phyloP scores from a whole-genome alignment of 2,888 invertebrate species.

The Lordiphosa andalusiaca region DNA sequence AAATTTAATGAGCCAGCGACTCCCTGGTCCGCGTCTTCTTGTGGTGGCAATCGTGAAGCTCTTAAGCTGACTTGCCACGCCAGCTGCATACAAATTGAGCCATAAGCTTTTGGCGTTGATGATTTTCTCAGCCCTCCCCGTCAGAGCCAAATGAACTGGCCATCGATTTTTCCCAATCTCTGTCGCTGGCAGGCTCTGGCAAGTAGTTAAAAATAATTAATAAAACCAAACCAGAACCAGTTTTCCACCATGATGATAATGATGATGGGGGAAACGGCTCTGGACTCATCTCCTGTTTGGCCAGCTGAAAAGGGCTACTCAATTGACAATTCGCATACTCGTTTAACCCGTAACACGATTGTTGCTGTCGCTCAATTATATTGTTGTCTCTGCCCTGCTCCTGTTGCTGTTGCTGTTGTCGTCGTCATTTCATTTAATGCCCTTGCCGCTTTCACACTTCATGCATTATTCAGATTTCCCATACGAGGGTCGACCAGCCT shows the following conservation, averaged over 20 bases:
- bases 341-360: conserved; percentile 65
- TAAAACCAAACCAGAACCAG: conserved; percentile 60
- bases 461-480: conserved; percentile 74
- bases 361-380: conserved; percentile 65
- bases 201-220: conserved; percentile 66
- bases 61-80: conserved; percentile 51
- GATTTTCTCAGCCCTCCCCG: conserved; percentile 23
- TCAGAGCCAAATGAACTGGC: conserved; percentile 48
- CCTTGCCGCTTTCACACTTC: conserved; percentile 73
- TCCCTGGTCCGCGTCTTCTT: conserved; percentile 14
- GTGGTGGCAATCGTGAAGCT: conserved; percentile 33
- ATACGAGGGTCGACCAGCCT: conserved; percentile 39
- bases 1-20: conserved; percentile 57
- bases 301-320: conserved; percentile 53
- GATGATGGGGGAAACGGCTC: conserved; percentile 40
- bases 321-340: conserved; percentile 69
- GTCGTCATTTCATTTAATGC: conserved; percentile 57
- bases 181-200: conserved; percentile 12
- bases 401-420: conserved; percentile 31
- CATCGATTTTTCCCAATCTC: conserved; percentile 53
- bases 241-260: conserved; percentile 36
- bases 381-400: conserved; percentile 56
- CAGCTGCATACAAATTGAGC: conserved; percentile 73
- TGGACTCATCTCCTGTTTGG: conserved; percentile 32
- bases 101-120: conserved; percentile 57